Evolutionary conservation across 2,113 vertebrate genomes (phyloP).

Genomic region (Lynx canadensis): DNA sequence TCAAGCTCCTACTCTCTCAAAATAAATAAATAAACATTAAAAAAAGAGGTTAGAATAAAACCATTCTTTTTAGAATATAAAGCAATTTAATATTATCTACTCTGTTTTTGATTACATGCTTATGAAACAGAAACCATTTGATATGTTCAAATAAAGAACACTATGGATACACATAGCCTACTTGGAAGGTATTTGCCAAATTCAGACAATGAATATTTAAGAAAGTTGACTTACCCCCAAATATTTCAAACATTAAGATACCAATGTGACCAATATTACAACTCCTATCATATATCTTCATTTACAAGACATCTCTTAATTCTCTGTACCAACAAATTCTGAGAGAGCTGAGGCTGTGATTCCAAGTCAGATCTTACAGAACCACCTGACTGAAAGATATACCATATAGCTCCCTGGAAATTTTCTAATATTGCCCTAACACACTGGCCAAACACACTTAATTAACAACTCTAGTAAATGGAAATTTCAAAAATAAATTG

Average conservation of each 20-base stretch:
- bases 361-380: constrained; percentile 45
- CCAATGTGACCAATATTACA: neutral
- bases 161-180: neutral
- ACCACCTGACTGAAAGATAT: constrained; percentile 55
- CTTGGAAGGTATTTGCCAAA: neutral
- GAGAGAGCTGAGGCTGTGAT: neutral
- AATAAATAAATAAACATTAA: neutral
- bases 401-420: constrained; percentile 24
- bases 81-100: neutral
- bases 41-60: neutral
- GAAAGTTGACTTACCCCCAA: neutral
- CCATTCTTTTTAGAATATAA: neutral
- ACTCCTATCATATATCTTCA: neutral
- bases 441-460: constrained; percentile 41
- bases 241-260: constrained; percentile 5
- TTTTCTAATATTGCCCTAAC: constrained; percentile 61
- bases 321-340: constrained; percentile 16
- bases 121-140: neutral
- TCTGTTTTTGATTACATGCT: neutral
- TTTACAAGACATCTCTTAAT: neutral
- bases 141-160: constrained; percentile 15
- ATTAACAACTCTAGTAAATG: constrained; percentile 65
- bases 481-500: constrained; percentile 69
- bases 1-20: too few relatives aligned
- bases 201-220: neutral